Evolutionary conservation across 2,113 vertebrate species (phyloP), one percentile per base, ranked within the genome.

Genomic region (Polypterus bichir): DNA sequence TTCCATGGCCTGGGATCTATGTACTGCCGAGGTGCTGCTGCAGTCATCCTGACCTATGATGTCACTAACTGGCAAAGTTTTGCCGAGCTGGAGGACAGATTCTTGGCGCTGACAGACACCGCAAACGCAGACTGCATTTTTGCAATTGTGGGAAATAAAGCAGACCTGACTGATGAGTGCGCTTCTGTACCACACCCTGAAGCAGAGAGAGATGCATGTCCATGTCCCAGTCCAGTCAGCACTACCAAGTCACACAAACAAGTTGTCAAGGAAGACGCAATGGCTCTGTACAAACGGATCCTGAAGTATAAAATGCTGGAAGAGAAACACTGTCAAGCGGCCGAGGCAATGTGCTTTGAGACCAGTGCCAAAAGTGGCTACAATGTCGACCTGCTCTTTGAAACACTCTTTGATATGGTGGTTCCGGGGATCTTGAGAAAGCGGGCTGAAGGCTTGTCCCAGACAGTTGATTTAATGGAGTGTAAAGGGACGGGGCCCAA

Each of bases 1-100:
- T 98, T 98, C 69, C 96, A 98, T 0, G 94, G 96, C 10, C 79
- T 98, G 9, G 96, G 96, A 51, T 98, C 96, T 3, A 91, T 99
- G 96, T 99, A 97, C 80, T 98, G 96, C 66, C 79, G 94, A 7
- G 90, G 92, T 0, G 96, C 96, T 0, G 82, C 88, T 0, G 96
- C 92, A 0, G 73, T 97, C 77, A 91, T 98, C 75, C 87, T 98
- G 51, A 95, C 86, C 0, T 99, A 98, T 0, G 94, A 98, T 0
- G 91, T 94, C 66, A 92, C 83, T 64, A 91, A 87, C 75, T 84
- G 79, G 63, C 94, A 97, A 71, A 98, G 91, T 77, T 83, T 97
- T 7, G 68, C 73, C 0, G 94, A 97, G 81, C 88, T 99, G 70
- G 94, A 97, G 72, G 91, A 97, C 64, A 78, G 92, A 48, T 99